Percentiles rank a stretch among this genome's conserved stretches.
phyloP scores from a whole-genome alignment of 1,140 invertebrate species.

The Oscheius sp. region DNA sequence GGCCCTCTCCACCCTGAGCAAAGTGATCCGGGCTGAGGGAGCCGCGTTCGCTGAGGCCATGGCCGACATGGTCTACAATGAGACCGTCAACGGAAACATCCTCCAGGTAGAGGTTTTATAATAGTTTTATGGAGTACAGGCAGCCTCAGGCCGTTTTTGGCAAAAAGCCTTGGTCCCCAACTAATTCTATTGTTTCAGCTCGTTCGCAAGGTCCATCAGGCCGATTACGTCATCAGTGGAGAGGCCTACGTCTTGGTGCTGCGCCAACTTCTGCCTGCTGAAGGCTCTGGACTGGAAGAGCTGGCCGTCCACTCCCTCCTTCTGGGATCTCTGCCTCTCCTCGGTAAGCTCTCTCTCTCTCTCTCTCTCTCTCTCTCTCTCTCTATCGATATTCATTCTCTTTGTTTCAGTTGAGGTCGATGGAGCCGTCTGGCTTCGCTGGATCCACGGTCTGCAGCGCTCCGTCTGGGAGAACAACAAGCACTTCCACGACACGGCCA shows the following conservation, averaged over 20 bases:
- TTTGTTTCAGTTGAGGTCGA: constrained; percentile 34
- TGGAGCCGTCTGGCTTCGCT: constrained; percentile 32
- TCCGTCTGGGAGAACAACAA: constrained; percentile 18
- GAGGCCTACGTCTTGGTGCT: background rate
- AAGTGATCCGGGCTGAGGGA: background rate
- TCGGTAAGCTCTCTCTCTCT: constrained; percentile 23
- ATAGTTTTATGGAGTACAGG: background rate
- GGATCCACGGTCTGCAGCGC: constrained; percentile 12
- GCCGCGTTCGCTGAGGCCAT: constrained; percentile 14
- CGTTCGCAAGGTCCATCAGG: background rate
- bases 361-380: background rate
- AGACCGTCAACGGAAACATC: constrained; percentile 14
- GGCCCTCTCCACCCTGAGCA: background rate
- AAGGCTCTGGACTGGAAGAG: constrained; percentile 9
- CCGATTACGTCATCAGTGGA: background rate
- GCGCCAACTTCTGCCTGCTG: background rate
- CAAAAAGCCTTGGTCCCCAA: too few relatives aligned
- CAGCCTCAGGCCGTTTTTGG: too few relatives aligned
- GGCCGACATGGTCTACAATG: constrained; percentile 18
- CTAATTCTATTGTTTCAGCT: too few relatives aligned
- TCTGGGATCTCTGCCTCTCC: constrained; percentile 25
- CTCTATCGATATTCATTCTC: background rate
- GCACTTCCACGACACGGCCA: constrained; percentile 1
- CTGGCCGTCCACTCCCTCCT: constrained; percentile 30
- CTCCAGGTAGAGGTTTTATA: constrained; percentile 11